A percentile compares a stretch with the other conserved stretches of the same genome.
These are phyloP conservation scores for Trachelus troglodyta DNA, from an alignment of 2,888 invertebrate genomes.

Conservation along the genomic window DNA sequence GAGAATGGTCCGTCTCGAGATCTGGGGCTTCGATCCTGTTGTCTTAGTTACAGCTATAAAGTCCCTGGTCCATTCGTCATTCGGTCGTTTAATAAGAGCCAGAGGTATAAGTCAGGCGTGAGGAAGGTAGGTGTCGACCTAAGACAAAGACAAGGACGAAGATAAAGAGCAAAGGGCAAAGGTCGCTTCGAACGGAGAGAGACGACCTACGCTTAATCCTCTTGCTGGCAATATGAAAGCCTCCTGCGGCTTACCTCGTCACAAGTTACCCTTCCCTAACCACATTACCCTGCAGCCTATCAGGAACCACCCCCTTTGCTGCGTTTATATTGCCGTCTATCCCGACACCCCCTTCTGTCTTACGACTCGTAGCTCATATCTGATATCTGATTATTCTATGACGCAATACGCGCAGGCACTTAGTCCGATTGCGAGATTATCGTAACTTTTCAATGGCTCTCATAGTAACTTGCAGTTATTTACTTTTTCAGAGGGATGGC, in stretches of 20 bases:
- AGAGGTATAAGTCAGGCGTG: slow-evolving; percentile 39
- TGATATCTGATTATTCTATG: not conserved
- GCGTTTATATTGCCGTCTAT: not conserved
- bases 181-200: slow-evolving; percentile 1
- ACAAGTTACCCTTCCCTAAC: slow-evolving; percentile 34
- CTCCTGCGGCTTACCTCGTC: slow-evolving; percentile 46
- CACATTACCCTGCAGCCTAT: slow-evolving; percentile 26
- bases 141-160: slow-evolving; percentile 32
- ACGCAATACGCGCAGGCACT: not conserved
- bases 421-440: no score
- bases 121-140: slow-evolving; percentile 29
- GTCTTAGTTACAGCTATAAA: not conserved
- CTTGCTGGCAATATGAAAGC: slow-evolving; percentile 47
- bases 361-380: no score
- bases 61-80: slow-evolving; percentile 52
- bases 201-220: slow-evolving; percentile 45
- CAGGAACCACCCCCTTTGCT: slow-evolving; percentile 13
- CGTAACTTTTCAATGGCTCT: no score
- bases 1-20: not conserved
- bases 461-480: no score
- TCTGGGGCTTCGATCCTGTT: not conserved
- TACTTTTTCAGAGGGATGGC: slow-evolving; percentile 63
- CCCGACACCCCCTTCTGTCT: not conserved
- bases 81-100: slow-evolving; percentile 58
- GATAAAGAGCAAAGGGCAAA: slow-evolving; percentile 16